These are phyloP conservation scores for Boloria euphrosyne DNA, from an alignment of 2,888 invertebrate species.

Conservation along the genomic window DNA sequence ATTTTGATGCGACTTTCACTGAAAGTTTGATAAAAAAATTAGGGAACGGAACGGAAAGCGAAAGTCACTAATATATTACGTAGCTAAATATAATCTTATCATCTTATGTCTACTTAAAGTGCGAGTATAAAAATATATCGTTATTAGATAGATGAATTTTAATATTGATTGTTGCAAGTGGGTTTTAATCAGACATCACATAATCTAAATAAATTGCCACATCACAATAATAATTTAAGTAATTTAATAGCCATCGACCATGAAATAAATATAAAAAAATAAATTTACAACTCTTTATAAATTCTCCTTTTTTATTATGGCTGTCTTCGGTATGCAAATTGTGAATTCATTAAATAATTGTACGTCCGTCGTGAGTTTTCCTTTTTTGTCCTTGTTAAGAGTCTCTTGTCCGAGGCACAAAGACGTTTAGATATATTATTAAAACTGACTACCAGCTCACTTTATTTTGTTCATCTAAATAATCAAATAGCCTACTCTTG, in stretches of 20 bases:
- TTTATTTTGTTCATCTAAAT: slow-evolving; percentile 35
- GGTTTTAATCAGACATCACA: too few relatives aligned
- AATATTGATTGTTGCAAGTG: too few relatives aligned
- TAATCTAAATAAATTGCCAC: too few relatives aligned
- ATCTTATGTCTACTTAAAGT: too few relatives aligned
- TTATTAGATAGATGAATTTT: too few relatives aligned
- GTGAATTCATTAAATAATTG: slow-evolving; percentile 78
- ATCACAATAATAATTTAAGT: neutral
- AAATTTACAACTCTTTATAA: slow-evolving; percentile 47
- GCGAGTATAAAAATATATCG: too few relatives aligned
- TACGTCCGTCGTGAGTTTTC: slow-evolving; percentile 63
- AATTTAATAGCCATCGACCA: neutral
- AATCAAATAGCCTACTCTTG: slow-evolving; percentile 28
- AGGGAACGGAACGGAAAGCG: too few relatives aligned
- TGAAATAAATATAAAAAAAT: neutral
- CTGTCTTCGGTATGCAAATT: slow-evolving; percentile 75
- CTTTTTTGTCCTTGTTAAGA: slow-evolving; percentile 64
- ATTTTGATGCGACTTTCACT: too few relatives aligned
- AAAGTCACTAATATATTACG: too few relatives aligned
- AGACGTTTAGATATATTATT: slow-evolving; percentile 56
- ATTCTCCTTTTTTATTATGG: slow-evolving; percentile 56
- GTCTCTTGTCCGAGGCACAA: slow-evolving; percentile 62
- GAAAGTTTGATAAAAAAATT: too few relatives aligned
- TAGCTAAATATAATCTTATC: too few relatives aligned
- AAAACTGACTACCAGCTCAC: slow-evolving; percentile 39